Percentiles rank a stretch among this genome's conserved stretches.
Conservation (phyloP, 2,113 vertebrate species). For the Galbula dea region DNA sequence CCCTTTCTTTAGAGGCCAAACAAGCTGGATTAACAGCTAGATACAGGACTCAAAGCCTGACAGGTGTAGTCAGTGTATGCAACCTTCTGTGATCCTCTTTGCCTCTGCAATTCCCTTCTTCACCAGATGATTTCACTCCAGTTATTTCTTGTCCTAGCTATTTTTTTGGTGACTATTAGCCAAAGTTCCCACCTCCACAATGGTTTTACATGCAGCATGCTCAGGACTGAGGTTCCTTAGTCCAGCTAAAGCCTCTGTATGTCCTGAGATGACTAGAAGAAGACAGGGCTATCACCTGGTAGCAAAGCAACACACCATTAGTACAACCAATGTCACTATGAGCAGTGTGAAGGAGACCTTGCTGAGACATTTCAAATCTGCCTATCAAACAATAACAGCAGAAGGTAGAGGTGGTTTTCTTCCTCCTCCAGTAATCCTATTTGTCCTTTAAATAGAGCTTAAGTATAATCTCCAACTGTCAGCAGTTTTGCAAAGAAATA, state of each 20-base stretch:
- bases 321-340: neutral
- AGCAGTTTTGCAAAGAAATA: slow-evolving; percentile 47
- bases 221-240: neutral
- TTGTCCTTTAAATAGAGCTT: slow-evolving; percentile 28
- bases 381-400: neutral
- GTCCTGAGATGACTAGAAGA: neutral
- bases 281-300: neutral
- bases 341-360: neutral
- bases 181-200: neutral
- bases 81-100: neutral
- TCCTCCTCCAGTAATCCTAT: slow-evolving; percentile 8
- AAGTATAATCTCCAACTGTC: slow-evolving; percentile 28
- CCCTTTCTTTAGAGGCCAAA: neutral
- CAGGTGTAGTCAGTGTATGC: neutral
- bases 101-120: neutral
- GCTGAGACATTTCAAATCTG: neutral
- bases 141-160: neutral
- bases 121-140: neutral
- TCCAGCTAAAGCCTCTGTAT: neutral
- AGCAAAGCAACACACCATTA: neutral
- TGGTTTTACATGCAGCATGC: neutral
- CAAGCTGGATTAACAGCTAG: neutral
- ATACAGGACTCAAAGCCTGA: neutral
- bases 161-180: neutral
- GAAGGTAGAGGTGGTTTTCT: neutral